Percentiles rank a stretch among this genome's conserved stretches.
phyloP scores from a whole-genome alignment of 2,888 invertebrate genomes.

The Cryptus armator region DNA sequence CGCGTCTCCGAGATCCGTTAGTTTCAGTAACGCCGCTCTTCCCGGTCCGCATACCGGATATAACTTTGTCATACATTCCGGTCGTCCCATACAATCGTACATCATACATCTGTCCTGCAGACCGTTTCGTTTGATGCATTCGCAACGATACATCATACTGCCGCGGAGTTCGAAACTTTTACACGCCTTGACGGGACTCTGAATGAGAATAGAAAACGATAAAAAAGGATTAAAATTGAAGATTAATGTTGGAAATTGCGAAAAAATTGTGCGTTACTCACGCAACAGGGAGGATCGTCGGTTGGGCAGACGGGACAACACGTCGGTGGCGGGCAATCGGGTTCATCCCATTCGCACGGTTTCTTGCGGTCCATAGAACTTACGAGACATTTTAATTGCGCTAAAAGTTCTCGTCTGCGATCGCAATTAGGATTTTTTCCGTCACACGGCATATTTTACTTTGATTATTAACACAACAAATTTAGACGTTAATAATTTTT shows the following conservation, averaged over 20 bases:
- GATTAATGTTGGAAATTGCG: not conserved
- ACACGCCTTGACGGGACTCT: slow-evolving; percentile 78
- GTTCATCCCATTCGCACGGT: slow-evolving; percentile 83
- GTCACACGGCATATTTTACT: slow-evolving; percentile 80
- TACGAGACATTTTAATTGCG: slow-evolving; percentile 82
- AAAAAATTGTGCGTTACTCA: slow-evolving; percentile 67
- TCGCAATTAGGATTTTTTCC: slow-evolving; percentile 82
- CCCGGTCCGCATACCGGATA: slow-evolving; percentile 83
- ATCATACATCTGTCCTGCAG: slow-evolving; percentile 84
- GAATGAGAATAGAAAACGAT: slow-evolving; percentile 18
- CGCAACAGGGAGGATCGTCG: slow-evolving; percentile 72
- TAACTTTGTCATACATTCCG: slow-evolving; percentile 83
- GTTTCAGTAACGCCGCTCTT: slow-evolving; percentile 78
- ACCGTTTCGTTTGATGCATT: slow-evolving; percentile 84
- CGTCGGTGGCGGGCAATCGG: slow-evolving; percentile 75
- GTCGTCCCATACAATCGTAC: slow-evolving; percentile 82
- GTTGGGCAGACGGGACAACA: slow-evolving; percentile 71
- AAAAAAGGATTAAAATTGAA: not conserved
- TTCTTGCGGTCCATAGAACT: slow-evolving; percentile 82
- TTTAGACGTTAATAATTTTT: slow-evolving; percentile 60
- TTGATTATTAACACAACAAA: slow-evolving; percentile 50
- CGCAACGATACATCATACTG: slow-evolving; percentile 81
- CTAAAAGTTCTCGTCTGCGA: slow-evolving; percentile 78
- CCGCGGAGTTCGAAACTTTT: slow-evolving; percentile 82
- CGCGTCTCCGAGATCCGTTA: slow-evolving; percentile 80